These are phyloP conservation scores for Geodia barretti DNA, from an alignment of 37 sponge, comb jelly and placozoan species.

Conservation along the genomic window DNA sequence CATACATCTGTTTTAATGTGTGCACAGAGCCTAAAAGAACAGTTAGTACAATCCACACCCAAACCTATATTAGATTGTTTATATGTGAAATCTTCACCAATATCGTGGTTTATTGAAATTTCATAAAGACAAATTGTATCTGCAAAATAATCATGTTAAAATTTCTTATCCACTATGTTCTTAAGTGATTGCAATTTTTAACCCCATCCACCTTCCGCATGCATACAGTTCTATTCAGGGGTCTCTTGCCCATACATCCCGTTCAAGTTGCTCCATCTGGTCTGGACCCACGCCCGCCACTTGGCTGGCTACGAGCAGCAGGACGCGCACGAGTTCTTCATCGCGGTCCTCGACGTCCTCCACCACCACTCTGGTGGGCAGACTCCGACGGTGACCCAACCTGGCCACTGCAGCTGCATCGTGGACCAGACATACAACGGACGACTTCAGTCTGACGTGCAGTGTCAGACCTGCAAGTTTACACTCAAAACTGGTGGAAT, in stretches of 20 bases:
- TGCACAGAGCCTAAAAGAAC: no score
- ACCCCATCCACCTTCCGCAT: neutral
- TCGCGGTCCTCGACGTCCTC: constrained; percentile 86
- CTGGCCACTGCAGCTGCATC: constrained; percentile 76
- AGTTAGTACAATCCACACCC: no score
- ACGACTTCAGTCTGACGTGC: constrained; percentile 88
- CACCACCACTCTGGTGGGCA: constrained; percentile 89
- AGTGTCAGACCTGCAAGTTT: constrained; percentile 81
- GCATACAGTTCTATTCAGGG: constrained; percentile 87
- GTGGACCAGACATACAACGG: constrained; percentile 94
- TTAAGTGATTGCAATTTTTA: constrained; percentile 9
- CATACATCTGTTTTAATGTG: no score
- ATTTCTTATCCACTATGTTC: neutral
- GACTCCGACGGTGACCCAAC: constrained; percentile 59
- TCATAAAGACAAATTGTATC: no score
- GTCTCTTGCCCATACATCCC: constrained; percentile 78
- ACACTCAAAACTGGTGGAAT: no score
- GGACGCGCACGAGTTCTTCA: constrained; percentile 99
- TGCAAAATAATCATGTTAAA: no score
- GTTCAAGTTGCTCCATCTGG: constrained; percentile 85
- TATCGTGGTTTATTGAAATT: no score
- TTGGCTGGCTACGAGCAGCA: constrained; percentile 99
- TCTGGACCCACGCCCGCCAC: constrained; percentile 95
- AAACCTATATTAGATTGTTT: no score
- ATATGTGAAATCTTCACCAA: no score